A percentile compares a stretch with the other conserved stretches of the same genome.
Evolutionary conservation across 2,113 vertebrate species (phyloP).

Genomic region (Myiozetetes cayanensis): DNA sequence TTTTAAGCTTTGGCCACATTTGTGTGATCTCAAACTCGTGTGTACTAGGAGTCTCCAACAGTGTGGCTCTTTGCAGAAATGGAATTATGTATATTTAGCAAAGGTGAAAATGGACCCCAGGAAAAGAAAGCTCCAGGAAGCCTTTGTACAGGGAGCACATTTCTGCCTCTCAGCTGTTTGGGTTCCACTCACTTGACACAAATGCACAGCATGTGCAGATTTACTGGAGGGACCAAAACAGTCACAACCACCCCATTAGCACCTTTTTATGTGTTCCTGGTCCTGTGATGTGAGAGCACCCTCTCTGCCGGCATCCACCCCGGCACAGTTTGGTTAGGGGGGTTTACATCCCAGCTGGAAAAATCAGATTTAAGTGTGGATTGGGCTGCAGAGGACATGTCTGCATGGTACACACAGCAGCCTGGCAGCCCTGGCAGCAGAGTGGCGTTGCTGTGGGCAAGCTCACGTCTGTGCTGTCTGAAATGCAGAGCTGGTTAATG

Average conservation of each 20-base stretch:
- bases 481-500: neutral
- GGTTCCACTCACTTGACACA: neutral
- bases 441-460: neutral
- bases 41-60: neutral
- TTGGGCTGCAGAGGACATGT: neutral
- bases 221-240: neutral
- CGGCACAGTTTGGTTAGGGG: accelerated
- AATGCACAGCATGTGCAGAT: neutral
- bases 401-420: neutral
- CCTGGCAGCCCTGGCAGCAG: neutral
- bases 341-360: neutral
- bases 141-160: neutral
- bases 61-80: neutral
- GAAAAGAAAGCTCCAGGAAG: neutral
- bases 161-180: neutral
- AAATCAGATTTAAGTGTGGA: neutral
- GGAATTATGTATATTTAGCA: neutral
- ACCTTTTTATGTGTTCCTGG: neutral
- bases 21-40: neutral
- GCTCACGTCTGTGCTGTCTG: neutral
- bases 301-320: neutral
- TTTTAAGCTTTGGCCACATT: neutral
- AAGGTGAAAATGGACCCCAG: neutral
- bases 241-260: neutral
- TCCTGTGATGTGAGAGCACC: neutral